A percentile compares a stretch with the other conserved stretches of the same genome.
Conservation (phyloP, 2,888 invertebrate species). For the Pandemis corylana region DNA sequence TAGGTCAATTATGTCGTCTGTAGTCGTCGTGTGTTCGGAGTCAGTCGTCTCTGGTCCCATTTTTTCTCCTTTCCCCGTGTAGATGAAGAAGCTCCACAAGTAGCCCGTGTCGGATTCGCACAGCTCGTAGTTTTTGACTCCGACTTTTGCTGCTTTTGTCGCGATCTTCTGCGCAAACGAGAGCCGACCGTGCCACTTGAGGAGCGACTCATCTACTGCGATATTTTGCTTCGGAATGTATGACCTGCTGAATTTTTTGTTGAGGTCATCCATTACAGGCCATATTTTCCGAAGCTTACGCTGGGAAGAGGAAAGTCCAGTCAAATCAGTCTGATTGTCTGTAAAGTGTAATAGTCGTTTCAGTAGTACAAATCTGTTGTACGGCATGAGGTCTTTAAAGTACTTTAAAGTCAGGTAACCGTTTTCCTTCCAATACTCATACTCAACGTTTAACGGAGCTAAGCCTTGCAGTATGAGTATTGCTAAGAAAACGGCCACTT, state of each 20-base stretch:
- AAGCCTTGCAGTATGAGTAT: neutral
- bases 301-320: slow-evolving; percentile 11
- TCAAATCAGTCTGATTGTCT: neutral
- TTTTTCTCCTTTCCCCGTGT: no score
- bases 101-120: slow-evolving; percentile 40
- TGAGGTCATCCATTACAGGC: slow-evolving; percentile 46
- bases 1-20: no score
- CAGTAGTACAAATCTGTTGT: no score
- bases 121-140: no score
- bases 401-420: neutral
- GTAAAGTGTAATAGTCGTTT: no score
- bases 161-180: slow-evolving; percentile 12
- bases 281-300: slow-evolving; percentile 47
- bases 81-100: no score
- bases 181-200: slow-evolving; percentile 49
- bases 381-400: no score
- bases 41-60: no score
- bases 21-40: no score
- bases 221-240: slow-evolving; percentile 49
- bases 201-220: slow-evolving; percentile 49
- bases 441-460: neutral
- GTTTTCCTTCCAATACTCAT: slow-evolving; percentile 2
- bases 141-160: no score
- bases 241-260: slow-evolving; percentile 46
- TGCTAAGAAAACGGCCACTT: slow-evolving; percentile 3